phyloP scores from a whole-genome alignment of 2,888 invertebrate genomes.

The Liopterus haemorrhoidalis region DNA sequence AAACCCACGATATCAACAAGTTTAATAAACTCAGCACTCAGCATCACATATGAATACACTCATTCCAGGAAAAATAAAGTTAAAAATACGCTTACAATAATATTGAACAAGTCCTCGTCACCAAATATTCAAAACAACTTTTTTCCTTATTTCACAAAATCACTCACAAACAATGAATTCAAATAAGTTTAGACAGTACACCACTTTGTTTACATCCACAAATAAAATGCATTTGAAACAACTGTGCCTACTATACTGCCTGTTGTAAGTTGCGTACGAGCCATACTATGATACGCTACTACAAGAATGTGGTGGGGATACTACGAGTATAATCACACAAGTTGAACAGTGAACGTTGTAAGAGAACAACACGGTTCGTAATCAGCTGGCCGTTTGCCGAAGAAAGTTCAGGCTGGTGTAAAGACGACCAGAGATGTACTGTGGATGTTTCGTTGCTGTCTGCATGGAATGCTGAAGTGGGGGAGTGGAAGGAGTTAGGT shows the following conservation, averaged over 20 bases:
- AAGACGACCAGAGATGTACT: constrained; percentile 38
- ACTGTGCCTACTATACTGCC: neutral
- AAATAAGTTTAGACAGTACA: neutral
- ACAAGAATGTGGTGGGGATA: constrained; percentile 44
- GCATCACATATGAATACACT: no score
- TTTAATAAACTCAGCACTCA: no score
- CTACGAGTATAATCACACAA: constrained; percentile 39
- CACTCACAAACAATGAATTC: constrained; percentile 20
- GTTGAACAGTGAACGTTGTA: constrained; percentile 22
- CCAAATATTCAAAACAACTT: no score
- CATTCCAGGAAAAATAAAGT: no score
- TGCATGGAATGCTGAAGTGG: neutral
- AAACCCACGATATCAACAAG: no score
- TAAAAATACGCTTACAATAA: no score
- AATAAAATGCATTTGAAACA: neutral
- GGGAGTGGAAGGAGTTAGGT: constrained; percentile 1
- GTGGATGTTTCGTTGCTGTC: constrained; percentile 32
- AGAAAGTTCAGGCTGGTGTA: constrained; percentile 44
- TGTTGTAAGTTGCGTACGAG: constrained; percentile 33
- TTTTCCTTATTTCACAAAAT: no score
- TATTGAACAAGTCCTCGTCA: no score
- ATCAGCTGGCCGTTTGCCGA: constrained; percentile 36
- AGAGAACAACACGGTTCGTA: constrained; percentile 26
- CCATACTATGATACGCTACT: no score
- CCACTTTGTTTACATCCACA: neutral